phyloP scores from a whole-genome alignment of 2,888 invertebrate genomes.

The Furcula furcula region DNA sequence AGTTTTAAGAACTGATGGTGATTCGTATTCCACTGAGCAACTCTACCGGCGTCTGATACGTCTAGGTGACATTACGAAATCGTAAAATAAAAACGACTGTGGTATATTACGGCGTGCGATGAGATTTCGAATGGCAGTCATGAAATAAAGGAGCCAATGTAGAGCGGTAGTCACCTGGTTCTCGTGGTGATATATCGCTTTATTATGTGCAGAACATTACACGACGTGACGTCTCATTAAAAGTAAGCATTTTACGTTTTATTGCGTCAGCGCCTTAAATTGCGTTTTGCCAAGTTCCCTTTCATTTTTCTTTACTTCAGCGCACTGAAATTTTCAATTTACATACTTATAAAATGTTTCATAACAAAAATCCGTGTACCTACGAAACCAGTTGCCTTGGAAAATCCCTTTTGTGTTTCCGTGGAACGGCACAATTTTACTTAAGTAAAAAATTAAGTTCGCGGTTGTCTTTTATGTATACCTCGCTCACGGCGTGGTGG shows the following conservation, averaged over 20 bases:
- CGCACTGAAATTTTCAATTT: constrained; percentile 56
- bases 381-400: constrained; percentile 43
- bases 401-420: constrained; percentile 40
- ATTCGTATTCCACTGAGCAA: constrained; percentile 15
- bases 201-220: constrained; percentile 45
- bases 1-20: constrained; percentile 15
- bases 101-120: constrained; percentile 41
- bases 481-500: constrained; percentile 1
- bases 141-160: constrained; percentile 54
- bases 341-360: constrained; percentile 59
- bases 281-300: constrained; percentile 43
- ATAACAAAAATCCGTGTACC: constrained; percentile 48
- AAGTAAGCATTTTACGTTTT: constrained; percentile 36
- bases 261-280: constrained; percentile 37
- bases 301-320: constrained; percentile 45
- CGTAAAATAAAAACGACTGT: constrained; percentile 57
- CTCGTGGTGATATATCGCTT: constrained; percentile 42
- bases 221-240: constrained; percentile 45
- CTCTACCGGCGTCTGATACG: constrained; percentile 29
- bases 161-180: constrained; percentile 47
- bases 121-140: constrained; percentile 55
- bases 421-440: constrained; percentile 29
- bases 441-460: constrained; percentile 31
- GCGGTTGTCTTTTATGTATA: constrained; percentile 14
- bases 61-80: constrained; percentile 48